Conservation (phyloP, 2,888 invertebrate genomes). For the Augochlorella aurata region DNA sequence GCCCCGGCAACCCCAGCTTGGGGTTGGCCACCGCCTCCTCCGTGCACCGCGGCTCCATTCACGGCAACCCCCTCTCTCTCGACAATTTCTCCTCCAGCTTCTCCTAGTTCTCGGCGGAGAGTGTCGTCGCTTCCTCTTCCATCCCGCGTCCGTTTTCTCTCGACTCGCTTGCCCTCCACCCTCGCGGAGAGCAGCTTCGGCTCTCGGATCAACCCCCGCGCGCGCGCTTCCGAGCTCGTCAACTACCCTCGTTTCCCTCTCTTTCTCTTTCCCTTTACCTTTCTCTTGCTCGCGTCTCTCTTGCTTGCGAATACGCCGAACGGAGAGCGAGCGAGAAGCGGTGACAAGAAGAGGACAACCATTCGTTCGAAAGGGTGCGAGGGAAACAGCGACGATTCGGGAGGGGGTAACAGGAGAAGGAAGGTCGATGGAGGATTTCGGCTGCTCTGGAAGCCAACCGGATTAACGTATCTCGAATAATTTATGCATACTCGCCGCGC, state of each 20-base stretch:
- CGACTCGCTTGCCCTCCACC: slow-evolving; percentile 1
- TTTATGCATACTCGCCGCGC: slow-evolving; percentile 66
- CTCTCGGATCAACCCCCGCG: slow-evolving; percentile 12
- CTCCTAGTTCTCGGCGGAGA: slow-evolving; percentile 70
- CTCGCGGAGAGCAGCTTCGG: neutral
- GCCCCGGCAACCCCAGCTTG: slow-evolving; percentile 80
- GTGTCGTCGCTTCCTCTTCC: slow-evolving; percentile 65
- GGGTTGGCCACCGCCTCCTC: slow-evolving; percentile 80
- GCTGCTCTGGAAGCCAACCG: slow-evolving; percentile 71
- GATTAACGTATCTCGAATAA: slow-evolving; percentile 76
- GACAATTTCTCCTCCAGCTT: slow-evolving; percentile 50
- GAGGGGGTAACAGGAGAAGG: slow-evolving; percentile 3
- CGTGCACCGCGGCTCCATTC: slow-evolving; percentile 77
- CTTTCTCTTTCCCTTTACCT: neutral
- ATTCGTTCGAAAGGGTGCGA: slow-evolving; percentile 13
- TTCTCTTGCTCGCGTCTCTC: neutral
- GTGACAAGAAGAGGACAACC: slow-evolving; percentile 1
- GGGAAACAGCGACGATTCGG: neutral
- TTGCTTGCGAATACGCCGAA: neutral
- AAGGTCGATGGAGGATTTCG: slow-evolving; percentile 39
- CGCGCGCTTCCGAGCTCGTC: slow-evolving; percentile 35
- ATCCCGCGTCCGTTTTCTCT: slow-evolving; percentile 67
- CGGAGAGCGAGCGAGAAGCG: slow-evolving; percentile 7
- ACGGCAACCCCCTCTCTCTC: slow-evolving; percentile 70
- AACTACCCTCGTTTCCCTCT: slow-evolving; percentile 52